Percentiles rank a stretch among this genome's conserved stretches.
These are phyloP conservation scores for Botia kubotai DNA, from an alignment of 2,797 vertebrate genomes.

Conservation along the genomic window DNA sequence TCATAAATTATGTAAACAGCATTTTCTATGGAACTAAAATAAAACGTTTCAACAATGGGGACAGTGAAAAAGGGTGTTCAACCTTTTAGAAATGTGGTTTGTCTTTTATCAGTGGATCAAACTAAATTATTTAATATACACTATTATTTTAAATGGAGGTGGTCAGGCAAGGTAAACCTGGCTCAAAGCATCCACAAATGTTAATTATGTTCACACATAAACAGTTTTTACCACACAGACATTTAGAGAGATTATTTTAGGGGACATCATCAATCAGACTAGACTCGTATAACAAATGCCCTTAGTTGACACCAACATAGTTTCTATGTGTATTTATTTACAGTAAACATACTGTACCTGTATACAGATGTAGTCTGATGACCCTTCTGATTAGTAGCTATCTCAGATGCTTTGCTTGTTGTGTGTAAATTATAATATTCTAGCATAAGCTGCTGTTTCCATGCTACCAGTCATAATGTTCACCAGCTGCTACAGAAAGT, in stretches of 20 bases:
- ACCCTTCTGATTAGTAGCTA: neutral
- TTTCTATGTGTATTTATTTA: slow-evolving; percentile 8
- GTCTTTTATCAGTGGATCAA: no score
- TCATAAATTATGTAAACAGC: neutral
- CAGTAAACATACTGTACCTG: slow-evolving; percentile 25
- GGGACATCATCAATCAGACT: neutral
- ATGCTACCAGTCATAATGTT: neutral
- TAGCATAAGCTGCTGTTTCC: neutral
- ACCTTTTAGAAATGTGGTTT: no score
- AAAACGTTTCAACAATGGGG: no score
- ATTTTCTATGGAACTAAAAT: no score
- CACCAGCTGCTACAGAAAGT: no score
- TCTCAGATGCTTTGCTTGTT: neutral
- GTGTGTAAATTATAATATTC: slow-evolving; percentile 10
- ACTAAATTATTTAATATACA: no score
- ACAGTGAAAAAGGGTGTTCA: no score
- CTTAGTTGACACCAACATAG: neutral
- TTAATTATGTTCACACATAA: neutral
- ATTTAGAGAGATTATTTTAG: neutral
- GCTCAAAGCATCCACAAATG: no score
- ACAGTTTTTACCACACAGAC: neutral
- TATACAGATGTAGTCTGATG: neutral
- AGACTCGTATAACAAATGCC: slow-evolving; percentile 2
- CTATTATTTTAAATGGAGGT: no score
- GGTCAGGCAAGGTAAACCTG: no score